phyloP scores from a whole-genome alignment of 2,888 invertebrate genomes.

The Cheilosia impressa region DNA sequence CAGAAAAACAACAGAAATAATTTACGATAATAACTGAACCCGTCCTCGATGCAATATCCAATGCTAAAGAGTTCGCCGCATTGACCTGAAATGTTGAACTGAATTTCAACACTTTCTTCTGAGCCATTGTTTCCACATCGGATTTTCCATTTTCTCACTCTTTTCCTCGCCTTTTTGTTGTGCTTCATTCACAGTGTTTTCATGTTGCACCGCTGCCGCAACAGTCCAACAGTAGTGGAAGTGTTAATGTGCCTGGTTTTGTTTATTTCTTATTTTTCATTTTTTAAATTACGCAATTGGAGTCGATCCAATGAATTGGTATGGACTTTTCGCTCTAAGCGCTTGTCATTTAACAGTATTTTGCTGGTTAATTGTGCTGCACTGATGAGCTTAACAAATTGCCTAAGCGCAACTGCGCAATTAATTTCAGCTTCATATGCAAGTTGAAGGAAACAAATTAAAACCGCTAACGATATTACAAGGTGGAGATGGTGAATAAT shows the following conservation, averaged over 20 bases:
- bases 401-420: neutral
- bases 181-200: neutral
- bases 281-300: conserved; percentile 40
- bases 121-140: conserved; percentile 71
- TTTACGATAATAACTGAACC: conserved; percentile 49
- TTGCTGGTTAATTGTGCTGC: conserved; percentile 24
- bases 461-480: neutral
- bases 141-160: conserved; percentile 63
- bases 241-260: conserved; percentile 9
- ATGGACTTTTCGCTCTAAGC: neutral
- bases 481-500: too few species aligned
- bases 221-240: neutral
- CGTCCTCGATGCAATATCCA: conserved; percentile 36
- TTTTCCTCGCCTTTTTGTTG: neutral
- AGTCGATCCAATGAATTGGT: conserved; percentile 19
- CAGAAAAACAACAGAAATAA: conserved; percentile 29
- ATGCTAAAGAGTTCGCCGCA: conserved; percentile 52
- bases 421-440: neutral
- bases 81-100: conserved; percentile 74
- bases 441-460: neutral
- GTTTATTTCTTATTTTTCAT: neutral
- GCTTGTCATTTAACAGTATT: neutral
- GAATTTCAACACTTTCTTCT: conserved; percentile 74
- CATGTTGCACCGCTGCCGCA: neutral
- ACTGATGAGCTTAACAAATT: conserved; percentile 43